Conservation (phyloP, 2,113 vertebrate genomes). For the Choloepus hoffmanni region DNA sequence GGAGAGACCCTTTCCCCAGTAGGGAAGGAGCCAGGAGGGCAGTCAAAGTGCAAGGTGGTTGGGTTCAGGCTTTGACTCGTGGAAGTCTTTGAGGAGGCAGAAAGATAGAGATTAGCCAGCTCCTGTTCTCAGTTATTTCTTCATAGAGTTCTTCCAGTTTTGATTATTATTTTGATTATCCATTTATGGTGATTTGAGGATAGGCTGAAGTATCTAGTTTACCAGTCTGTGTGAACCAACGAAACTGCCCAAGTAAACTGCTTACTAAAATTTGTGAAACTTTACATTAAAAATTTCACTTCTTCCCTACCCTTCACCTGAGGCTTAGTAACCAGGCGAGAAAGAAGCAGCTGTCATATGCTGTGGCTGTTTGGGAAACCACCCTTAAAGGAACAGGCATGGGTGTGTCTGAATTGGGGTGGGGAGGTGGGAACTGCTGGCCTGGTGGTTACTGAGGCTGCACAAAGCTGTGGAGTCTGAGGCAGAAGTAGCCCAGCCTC, state of each 20-base stretch:
- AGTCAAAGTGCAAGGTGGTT: rapidly evolving
- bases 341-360: neutral
- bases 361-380: neutral
- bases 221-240: neutral
- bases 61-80: neutral
- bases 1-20: rapidly evolving
- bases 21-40: neutral
- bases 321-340: neutral
- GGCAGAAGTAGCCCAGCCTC: neutral
- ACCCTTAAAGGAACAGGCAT: rapidly evolving
- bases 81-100: neutral
- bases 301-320: neutral
- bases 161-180: neutral
- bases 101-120: neutral
- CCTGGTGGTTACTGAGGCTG: neutral
- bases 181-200: neutral
- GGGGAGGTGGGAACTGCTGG: neutral
- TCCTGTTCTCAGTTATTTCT: neutral
- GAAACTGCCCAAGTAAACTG: neutral
- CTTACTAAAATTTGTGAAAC: neutral
- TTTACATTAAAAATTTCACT: neutral
- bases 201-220: neutral
- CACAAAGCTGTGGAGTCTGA: neutral
- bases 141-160: neutral
- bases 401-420: neutral